Base-by-base conservation (phyloP, 2,888 invertebrate genomes). In the Copidosoma aretas region DNA sequence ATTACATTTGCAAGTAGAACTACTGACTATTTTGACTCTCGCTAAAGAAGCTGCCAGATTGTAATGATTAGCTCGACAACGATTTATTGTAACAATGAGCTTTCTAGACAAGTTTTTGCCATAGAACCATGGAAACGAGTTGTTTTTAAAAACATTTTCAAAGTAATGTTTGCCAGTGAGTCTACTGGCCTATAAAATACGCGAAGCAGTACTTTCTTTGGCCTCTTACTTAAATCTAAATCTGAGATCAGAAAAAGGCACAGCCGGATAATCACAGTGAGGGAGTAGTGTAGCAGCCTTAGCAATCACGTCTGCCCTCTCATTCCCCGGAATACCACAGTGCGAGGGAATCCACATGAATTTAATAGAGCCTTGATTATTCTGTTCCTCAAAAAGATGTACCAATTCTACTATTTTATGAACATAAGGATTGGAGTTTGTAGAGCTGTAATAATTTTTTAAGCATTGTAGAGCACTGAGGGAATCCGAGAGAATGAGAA, bases 41-140 rank as follows among this genome's bases (percentile, higher is more conserved):
- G 43, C 43, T 0, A 56, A 25, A 43, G 54, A 63, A 1, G 63
- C 32, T 4, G 63, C 63, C 3, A 63, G n/a, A 12, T 57, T 53
- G 19, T 64, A 57, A 12, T 64, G 57, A 15, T 58, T 58, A 15
- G 46, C 46, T 57, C 64, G 32, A 8, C 56, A 54, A 10, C 51
- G 1, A 17, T 57, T 57, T n/a, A 64, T n/a, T 1, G 51, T 60
- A 1, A 25, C 60, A n/a, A 60, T 19, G n/a, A 51, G 10, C 1
- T 46, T 10, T 43, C 43, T 41, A 1, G 8, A n/a, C 14, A 43
- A 19, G 21, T 43, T 14, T 12, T 15, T 21, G 1, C 21, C 1
- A 10, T 17, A 4, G 32, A 32, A 57, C 32, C 57, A 57, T 10
- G 57, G 57, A n/a, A n/a, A n/a, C 2, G 4, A n/a, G n/a, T n/a